Evolutionary conservation across 2,113 vertebrate genomes (phyloP).

Genomic region (Eretmochelys imbricata): DNA sequence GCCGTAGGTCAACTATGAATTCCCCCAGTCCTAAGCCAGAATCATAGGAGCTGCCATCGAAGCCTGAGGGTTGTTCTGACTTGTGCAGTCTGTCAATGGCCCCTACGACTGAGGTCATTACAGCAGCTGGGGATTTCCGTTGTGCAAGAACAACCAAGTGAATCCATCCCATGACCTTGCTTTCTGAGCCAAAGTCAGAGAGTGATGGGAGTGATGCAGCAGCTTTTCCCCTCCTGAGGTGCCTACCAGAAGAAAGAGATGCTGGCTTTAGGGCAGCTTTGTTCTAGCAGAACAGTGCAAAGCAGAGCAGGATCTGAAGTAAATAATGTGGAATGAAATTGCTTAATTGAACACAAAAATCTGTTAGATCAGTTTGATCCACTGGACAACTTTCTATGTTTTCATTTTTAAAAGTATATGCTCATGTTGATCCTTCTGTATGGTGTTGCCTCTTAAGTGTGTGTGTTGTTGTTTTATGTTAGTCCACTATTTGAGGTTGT

Average conservation of each 20-base stretch:
- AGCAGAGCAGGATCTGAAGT: constrained; percentile 51
- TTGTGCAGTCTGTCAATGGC: not conserved
- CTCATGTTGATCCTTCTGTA: constrained; percentile 52
- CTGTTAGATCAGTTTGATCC: constrained; percentile 48
- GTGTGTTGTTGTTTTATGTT: not conserved
- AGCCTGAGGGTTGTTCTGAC: not conserved
- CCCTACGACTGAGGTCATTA: constrained; percentile 4
- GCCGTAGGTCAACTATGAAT: not conserved
- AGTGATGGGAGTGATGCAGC: constrained; percentile 16
- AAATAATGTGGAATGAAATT: constrained; percentile 53
- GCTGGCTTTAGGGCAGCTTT: not conserved
- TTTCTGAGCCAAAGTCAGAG: constrained; percentile 54
- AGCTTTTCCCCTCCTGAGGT: constrained; percentile 33
- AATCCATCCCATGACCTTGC: constrained; percentile 45
- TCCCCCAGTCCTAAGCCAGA: not conserved
- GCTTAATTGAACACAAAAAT: constrained; percentile 45
- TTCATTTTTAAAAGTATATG: constrained; percentile 28
- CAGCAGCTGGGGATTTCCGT: constrained; percentile 56
- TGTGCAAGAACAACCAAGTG: constrained; percentile 33
- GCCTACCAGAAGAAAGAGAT: constrained; percentile 21
- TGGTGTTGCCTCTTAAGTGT: constrained; percentile 20
- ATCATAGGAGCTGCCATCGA: not conserved
- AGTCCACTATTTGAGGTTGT: not conserved
- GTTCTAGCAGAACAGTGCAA: not conserved
- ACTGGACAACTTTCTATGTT: constrained; percentile 10